Percentiles rank a stretch among this genome's conserved stretches.
Conservation (phyloP, 1,140 invertebrate species). For the Hylyphantes graminicola region DNA sequence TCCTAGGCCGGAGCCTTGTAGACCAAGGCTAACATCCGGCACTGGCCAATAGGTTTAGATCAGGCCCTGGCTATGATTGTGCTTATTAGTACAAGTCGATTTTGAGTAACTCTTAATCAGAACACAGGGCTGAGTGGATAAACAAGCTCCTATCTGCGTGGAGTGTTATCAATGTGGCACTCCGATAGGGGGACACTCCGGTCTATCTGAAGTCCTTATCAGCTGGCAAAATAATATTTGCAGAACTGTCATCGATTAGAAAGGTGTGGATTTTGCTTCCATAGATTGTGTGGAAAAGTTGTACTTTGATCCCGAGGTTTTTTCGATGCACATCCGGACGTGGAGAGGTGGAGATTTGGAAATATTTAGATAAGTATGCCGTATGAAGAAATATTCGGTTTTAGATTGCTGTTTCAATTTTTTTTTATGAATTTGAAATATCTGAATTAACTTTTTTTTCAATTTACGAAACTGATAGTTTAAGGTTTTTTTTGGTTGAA, state of each 20-base stretch:
- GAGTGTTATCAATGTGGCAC: slow-evolving; percentile 51
- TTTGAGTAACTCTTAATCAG: slow-evolving; percentile 23
- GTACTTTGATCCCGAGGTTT: slow-evolving; percentile 39
- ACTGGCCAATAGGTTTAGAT: no score
- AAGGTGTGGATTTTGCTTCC: slow-evolving; percentile 55
- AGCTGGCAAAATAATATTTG: slow-evolving; percentile 56
- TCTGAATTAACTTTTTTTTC: no score
- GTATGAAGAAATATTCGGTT: no score
- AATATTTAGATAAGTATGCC: neutral
- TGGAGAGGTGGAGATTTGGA: neutral
- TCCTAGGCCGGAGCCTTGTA: no score
- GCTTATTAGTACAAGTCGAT: neutral
- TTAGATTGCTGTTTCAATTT: neutral
- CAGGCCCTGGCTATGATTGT: no score
- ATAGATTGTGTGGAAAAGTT: neutral
- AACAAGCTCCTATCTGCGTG: slow-evolving; percentile 51
- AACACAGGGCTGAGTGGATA: slow-evolving; percentile 29
- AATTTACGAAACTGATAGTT: no score
- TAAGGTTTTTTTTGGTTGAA: no score
- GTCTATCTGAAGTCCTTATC: slow-evolving; percentile 35
- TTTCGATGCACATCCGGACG: neutral
- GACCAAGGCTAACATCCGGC: no score
- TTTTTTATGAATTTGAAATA: neutral
- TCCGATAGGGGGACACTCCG: slow-evolving; percentile 27
- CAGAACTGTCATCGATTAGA: slow-evolving; percentile 57